Evolutionary conservation across 1,140 invertebrate species (phyloP), one percentile per base, ranked within the genome.

Genomic region (Parasteatoda tepidariorum): DNA sequence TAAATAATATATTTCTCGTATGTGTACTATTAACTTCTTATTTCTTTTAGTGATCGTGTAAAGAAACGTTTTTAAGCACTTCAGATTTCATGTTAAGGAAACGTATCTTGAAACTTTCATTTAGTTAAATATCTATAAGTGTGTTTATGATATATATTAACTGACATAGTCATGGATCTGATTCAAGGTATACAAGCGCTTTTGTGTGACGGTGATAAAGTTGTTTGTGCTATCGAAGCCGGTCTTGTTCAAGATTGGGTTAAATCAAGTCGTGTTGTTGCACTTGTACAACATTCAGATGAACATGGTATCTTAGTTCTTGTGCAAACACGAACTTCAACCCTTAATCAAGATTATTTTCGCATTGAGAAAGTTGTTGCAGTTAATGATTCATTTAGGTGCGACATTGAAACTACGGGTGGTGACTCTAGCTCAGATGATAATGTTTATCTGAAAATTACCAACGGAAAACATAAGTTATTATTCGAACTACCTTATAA

Each of bases 401-500:
- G 78, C 31, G 78, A 82, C 38, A 82, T 82, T 11, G 78, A 81
- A 62, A 82, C 78, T 59, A 68, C 78, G 24, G 78, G 78, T n/a
- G 33, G 7, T 15, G 75, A 78, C 28, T 59, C 66, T n/a, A 82
- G 38, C 38, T 24, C 68, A 48, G 81, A 83, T 2, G 81, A 73
- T 3, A 83, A 73, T 66, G 68, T 73, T 6, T 91, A 90, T 86
- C 88, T 93, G 59, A 92, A 91, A 86, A 89, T 93, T 66, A 90
- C 89, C 34, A 91, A 90, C n/a, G 89, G 89, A 76, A 92, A 91
- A 87, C 86, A 90, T 55, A 90, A 91, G 86, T 88, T 92, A 28
- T 87, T 91, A 38, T 92, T 94, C 88, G 92, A 92, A 88, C 91
- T 94, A 89, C 90, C 90, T 81, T 91, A 92, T 87, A 91, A 92